phyloP scores from a whole-genome alignment of 2,888 invertebrate genomes.

The Dascillus cervinus region DNA sequence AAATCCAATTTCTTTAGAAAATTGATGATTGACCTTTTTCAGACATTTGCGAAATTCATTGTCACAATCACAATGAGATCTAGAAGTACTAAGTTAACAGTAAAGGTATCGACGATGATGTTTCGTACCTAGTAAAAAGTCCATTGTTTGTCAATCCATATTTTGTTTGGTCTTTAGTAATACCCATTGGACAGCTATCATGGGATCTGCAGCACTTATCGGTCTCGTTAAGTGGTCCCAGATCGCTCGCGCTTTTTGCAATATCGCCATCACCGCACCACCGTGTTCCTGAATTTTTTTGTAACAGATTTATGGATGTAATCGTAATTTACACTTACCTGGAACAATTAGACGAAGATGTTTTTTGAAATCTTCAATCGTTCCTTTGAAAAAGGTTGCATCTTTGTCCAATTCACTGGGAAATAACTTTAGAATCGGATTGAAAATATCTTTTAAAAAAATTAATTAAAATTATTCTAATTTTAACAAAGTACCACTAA shows the following conservation, averaged over 20 bases:
- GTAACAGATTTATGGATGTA: too few species aligned
- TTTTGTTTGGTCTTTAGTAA: slow-evolving; percentile 48
- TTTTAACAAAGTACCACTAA: too few species aligned
- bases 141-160: slow-evolving; percentile 58
- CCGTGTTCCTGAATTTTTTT: slow-evolving; percentile 67
- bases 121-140: slow-evolving; percentile 53
- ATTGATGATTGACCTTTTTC: slow-evolving; percentile 46
- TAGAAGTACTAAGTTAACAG: slow-evolving; percentile 27
- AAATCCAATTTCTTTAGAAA: slow-evolving; percentile 54
- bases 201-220: slow-evolving; percentile 65
- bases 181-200: slow-evolving; percentile 58
- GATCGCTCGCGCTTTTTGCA: slow-evolving; percentile 49
- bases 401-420: too few species aligned
- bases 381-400: too few species aligned
- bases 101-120: slow-evolving; percentile 1
- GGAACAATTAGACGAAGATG: too few species aligned
- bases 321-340: too few species aligned
- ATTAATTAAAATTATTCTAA: too few species aligned
- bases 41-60: slow-evolving; percentile 59
- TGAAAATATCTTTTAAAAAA: too few species aligned
- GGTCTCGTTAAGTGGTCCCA: slow-evolving; percentile 57
- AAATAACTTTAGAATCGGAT: too few species aligned
- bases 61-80: slow-evolving; percentile 67
- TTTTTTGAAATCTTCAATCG: too few species aligned
- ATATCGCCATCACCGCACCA: slow-evolving; percentile 68